Conservation (phyloP, 2,888 invertebrate species). For the Steinernema carpocapsae region DNA sequence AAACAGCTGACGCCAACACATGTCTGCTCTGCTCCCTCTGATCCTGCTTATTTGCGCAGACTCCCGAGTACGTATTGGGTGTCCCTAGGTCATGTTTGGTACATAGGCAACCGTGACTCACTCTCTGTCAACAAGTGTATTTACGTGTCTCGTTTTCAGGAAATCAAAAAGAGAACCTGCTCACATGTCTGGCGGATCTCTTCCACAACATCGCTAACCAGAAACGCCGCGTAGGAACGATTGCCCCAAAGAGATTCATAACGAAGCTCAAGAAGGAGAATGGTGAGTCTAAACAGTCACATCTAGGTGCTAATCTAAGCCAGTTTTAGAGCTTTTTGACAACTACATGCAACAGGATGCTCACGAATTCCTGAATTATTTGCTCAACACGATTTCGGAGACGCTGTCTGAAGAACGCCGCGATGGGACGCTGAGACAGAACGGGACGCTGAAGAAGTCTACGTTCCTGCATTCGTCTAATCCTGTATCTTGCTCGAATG, state of each 20-base stretch:
- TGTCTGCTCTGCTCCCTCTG: too few relatives aligned
- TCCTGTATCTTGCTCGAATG: constrained; percentile 6
- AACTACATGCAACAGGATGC: constrained; percentile 96
- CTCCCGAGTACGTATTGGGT: too few relatives aligned
- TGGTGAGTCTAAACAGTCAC: constrained; percentile 74
- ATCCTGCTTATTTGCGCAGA: too few relatives aligned
- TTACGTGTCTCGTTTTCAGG: constrained; percentile 59
- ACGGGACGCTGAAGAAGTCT: constrained; percentile 45
- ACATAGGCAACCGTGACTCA: neutral
- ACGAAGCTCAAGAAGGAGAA: constrained; percentile 96
- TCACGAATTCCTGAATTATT: constrained; percentile 97
- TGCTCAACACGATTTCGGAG: constrained; percentile 97
- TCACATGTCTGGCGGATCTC: constrained; percentile 96
- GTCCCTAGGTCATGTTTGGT: too few relatives aligned
- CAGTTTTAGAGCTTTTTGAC: constrained; percentile 88
- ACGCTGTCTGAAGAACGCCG: constrained; percentile 77
- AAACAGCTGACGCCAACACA: too few relatives aligned
- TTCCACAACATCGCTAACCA: constrained; percentile 99
- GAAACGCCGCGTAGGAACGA: constrained; percentile 97
- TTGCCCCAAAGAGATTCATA: constrained; percentile 99
- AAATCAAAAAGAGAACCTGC: constrained; percentile 84
- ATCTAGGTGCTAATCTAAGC: neutral
- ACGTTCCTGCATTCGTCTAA: constrained; percentile 13
- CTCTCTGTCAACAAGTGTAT: neutral
- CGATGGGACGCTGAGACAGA: constrained; percentile 81